These are phyloP conservation scores for Sebastiscus tertius DNA, from an alignment of 2,797 vertebrate species.

Conservation along the genomic window DNA sequence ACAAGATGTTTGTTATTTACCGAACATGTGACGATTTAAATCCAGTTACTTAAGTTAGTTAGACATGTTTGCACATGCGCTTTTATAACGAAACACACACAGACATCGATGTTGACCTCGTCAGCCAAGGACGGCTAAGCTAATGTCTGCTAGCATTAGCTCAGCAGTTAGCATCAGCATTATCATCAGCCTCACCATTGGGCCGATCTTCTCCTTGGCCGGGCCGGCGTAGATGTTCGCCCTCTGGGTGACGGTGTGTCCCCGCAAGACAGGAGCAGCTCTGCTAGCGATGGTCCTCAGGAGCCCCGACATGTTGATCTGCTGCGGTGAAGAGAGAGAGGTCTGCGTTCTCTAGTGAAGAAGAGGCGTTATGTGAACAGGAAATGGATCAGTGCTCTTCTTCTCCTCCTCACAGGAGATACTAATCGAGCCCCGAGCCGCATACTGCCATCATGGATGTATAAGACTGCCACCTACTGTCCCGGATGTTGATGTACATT, in stretches of 20 bases:
- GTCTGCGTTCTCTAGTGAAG: not conserved
- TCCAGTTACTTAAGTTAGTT: fast-evolving
- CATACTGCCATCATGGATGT: conserved; percentile 3
- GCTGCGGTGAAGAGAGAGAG: fast-evolving
- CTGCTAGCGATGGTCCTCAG: conserved; percentile 38
- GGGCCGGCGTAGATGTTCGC: conserved; percentile 10
- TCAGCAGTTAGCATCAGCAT: not conserved
- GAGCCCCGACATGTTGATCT: conserved; percentile 43
- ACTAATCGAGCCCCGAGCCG: too few relatives aligned
- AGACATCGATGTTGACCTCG: conserved; percentile 39
- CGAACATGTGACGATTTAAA: fast-evolving
- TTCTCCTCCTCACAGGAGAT: not conserved
- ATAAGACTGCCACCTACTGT: conserved; percentile 14
- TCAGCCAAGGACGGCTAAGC: conserved; percentile 56
- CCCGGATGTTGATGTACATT: not conserved
- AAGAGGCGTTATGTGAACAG: not conserved
- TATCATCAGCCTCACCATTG: not conserved
- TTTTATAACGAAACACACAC: not conserved
- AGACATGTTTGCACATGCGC: fast-evolving
- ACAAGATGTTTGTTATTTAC: too few relatives aligned
- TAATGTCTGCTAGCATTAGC: not conserved
- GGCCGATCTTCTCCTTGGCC: conserved; percentile 24
- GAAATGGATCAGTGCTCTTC: not conserved
- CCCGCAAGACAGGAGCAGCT: conserved; percentile 35
- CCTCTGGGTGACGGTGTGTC: conserved; percentile 14